phyloP scores from a whole-genome alignment of 2,888 invertebrate species.

The Neelides folsomi region DNA sequence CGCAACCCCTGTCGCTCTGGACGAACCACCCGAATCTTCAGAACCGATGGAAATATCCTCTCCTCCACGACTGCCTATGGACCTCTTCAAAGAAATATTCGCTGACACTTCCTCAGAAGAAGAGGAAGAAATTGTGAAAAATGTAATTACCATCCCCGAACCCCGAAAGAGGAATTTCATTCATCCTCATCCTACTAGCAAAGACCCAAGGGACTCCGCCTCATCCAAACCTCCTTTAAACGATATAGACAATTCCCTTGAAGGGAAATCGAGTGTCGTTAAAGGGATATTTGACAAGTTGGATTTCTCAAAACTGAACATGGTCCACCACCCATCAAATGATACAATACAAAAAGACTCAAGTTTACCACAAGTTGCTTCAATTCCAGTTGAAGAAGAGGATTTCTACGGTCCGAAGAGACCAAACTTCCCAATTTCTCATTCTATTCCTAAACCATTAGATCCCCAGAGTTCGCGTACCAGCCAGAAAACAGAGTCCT shows the following conservation, averaged over 20 bases:
- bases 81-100: constrained; percentile 32
- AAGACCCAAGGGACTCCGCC: background rate
- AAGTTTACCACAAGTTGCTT: background rate
- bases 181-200: background rate
- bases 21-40: background rate
- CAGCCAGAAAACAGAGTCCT: background rate
- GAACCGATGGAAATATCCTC: constrained; percentile 1
- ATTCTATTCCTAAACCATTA: background rate
- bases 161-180: background rate
- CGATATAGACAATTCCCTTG: background rate
- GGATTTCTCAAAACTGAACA: constrained; percentile 10
- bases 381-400: constrained; percentile 5
- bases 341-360: background rate
- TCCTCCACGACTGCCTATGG: constrained; percentile 19
- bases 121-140: constrained; percentile 9
- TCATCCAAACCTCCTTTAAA: background rate
- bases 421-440: background rate
- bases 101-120: constrained; percentile 28
- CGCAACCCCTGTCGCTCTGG: background rate
- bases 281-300: constrained; percentile 16
- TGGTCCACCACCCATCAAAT: background rate
- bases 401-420: constrained; percentile 19
- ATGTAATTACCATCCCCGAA: background rate
- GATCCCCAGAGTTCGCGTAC: background rate
- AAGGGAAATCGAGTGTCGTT: background rate